Base-by-base conservation (phyloP, 1,140 invertebrate genomes). In the Microplitis mediator region DNA sequence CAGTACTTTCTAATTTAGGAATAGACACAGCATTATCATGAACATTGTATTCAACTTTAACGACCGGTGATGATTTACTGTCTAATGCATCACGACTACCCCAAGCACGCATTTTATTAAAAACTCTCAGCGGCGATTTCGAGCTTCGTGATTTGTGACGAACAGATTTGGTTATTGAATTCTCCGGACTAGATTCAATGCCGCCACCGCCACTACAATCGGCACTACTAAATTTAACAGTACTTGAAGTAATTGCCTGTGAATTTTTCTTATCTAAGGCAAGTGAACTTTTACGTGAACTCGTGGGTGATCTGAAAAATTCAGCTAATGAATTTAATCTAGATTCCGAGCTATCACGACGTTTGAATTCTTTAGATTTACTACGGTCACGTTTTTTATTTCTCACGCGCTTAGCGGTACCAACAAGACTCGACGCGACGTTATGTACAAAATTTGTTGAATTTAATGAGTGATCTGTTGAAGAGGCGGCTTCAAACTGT, bases 231-330 rank as follows among this genome's bases (percentile, higher is more conserved):
- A 11, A 45, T 8, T 45, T 45, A 45, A 6, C 6, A 11, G 39
- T 45, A 3, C 39, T 45, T 45, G 39, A 45, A 45, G 39, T 9
- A 45, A 45, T 9, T 13, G 16, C 35, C 14, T 51, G 13, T 6
- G n/a, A 14, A 14, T 56, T 68, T 34, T 68, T 68, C 8, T 39
- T 39, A 36, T 56, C 35, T 8, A 78, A 79, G 23, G 77, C 82
- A 5, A 83, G 62, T 4, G 85, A 86, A 56, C 84, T 80, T 65
- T 87, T 86, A 2, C 86, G 78, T n/a, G 85, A 86, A 31, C 85
- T 83, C n/a, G 84, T 82, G 0, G 86, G 86, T 39, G 86, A 87
- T 51, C 84, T 82, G 62, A 87, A 87, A 64, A 86, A 87, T 69
- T 86, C 86, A 3, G 86, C 81, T 3, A 87, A 67, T 4, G 83